Percentiles rank a stretch among this genome's conserved stretches.
These are phyloP conservation scores for Spisula solida DNA, from an alignment of 2,888 invertebrate genomes.

Conservation along the genomic window DNA sequence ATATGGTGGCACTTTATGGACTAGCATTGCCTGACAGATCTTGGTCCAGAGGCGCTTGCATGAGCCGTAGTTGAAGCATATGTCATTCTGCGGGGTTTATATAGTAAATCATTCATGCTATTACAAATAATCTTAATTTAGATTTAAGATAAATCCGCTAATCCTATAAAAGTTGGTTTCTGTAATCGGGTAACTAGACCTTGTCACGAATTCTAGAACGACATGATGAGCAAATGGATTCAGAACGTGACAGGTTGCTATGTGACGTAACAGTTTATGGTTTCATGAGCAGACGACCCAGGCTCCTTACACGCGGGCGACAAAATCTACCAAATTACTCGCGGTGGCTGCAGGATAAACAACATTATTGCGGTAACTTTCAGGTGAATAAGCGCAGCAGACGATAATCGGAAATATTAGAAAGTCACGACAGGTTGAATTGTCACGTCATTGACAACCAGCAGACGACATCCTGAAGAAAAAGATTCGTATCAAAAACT, in stretches of 20 bases:
- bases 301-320: background rate
- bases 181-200: slow-evolving; percentile 30
- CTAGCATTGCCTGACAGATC: slow-evolving; percentile 42
- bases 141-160: slow-evolving; percentile 64
- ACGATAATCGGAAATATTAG: background rate
- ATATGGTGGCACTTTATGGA: slow-evolving; percentile 33
- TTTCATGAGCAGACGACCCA: slow-evolving; percentile 7
- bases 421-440: background rate
- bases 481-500: background rate
- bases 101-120: slow-evolving; percentile 66
- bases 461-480: background rate
- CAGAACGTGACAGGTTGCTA: background rate
- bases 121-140: slow-evolving; percentile 70
- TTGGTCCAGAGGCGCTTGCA: slow-evolving; percentile 35
- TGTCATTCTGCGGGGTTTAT: slow-evolving; percentile 43
- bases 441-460: background rate
- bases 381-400: background rate
- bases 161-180: slow-evolving; percentile 60
- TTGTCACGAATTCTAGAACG: slow-evolving; percentile 30
- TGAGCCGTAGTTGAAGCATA: slow-evolving; percentile 45
- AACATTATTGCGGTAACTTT: background rate
- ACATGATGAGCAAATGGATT: background rate
- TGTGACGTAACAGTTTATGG: background rate
- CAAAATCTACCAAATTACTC: slow-evolving; percentile 7
- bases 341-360: background rate